These are phyloP conservation scores for Bhutanitis thaidina DNA, from an alignment of 2,888 invertebrate genomes.

Conservation along the genomic window DNA sequence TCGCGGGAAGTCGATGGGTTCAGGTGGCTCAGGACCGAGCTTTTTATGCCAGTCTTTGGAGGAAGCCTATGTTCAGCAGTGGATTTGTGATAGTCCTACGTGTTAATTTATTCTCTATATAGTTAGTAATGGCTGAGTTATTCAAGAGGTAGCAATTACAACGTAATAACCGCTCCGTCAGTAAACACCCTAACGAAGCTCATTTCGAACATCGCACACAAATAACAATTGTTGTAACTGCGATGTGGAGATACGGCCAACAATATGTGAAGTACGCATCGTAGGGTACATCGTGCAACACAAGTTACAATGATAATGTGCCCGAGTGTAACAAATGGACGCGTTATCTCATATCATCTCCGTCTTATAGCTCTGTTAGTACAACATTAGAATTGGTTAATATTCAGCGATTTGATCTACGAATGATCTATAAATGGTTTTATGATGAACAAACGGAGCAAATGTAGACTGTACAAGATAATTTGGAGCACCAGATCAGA, in stretches of 20 bases:
- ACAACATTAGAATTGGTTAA: constrained; percentile 17
- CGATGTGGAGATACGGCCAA: constrained; percentile 23
- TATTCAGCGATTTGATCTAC: constrained; percentile 16
- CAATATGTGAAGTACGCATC: constrained; percentile 19
- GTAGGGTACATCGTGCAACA: constrained; percentile 11
- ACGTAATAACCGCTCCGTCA: neutral
- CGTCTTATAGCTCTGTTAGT: constrained; percentile 2
- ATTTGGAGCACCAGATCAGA: constrained; percentile 10
- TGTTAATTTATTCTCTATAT: too few relatives aligned
- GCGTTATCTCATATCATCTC: constrained; percentile 16
- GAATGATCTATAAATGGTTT: constrained; percentile 14
- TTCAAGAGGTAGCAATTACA: too few relatives aligned
- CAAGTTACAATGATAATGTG: constrained; percentile 10
- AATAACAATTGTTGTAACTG: constrained; percentile 22
- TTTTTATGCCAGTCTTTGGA: too few relatives aligned
- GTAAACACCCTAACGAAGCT: neutral
- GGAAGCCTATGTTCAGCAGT: too few relatives aligned
- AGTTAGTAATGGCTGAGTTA: too few relatives aligned
- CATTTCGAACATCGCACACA: constrained; percentile 20
- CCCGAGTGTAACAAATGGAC: constrained; percentile 6
- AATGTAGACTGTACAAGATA: constrained; percentile 2
- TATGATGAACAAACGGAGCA: constrained; percentile 8
- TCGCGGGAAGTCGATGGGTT: too few relatives aligned
- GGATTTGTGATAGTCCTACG: too few relatives aligned
- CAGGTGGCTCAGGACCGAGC: too few relatives aligned